Conservation (phyloP, 2,888 invertebrate genomes). For the Hydraecia micacea region DNA sequence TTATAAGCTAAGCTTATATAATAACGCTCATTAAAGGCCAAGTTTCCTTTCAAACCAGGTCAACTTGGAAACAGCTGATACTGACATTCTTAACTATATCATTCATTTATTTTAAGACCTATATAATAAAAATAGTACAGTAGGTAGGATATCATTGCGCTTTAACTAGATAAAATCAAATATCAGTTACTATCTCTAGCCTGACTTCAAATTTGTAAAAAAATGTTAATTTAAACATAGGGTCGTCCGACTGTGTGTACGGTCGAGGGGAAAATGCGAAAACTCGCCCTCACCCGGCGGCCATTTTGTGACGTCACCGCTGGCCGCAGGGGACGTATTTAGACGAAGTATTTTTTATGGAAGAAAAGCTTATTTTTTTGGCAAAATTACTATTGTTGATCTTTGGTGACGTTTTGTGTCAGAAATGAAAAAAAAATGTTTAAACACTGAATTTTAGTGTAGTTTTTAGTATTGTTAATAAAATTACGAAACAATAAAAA, state of each 20-base stretch:
- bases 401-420: not conserved
- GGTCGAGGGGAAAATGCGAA: slow-evolving; percentile 87
- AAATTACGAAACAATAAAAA: too few species aligned
- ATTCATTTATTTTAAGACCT: not conserved
- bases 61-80: slow-evolving; percentile 25
- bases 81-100: not conserved
- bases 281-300: slow-evolving; percentile 85
- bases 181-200: slow-evolving; percentile 9
- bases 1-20: not conserved
- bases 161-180: slow-evolving; percentile 29
- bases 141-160: not conserved
- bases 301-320: slow-evolving; percentile 88
- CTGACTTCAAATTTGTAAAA: slow-evolving; percentile 31
- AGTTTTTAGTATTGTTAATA: not conserved
- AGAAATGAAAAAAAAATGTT: not conserved
- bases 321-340: slow-evolving; percentile 80
- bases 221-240: slow-evolving; percentile 57
- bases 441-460: not conserved
- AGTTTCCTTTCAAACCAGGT: slow-evolving; percentile 34
- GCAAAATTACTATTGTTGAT: not conserved
- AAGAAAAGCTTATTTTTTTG: slow-evolving; percentile 7
- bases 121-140: not conserved
- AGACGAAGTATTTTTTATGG: slow-evolving; percentile 40
- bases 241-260: slow-evolving; percentile 72
- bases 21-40: not conserved